A percentile compares a stretch with the other conserved stretches of the same genome.
These are phyloP conservation scores for Camponotus floridanus DNA, from an alignment of 1,140 invertebrate genomes.

Conservation along the genomic window DNA sequence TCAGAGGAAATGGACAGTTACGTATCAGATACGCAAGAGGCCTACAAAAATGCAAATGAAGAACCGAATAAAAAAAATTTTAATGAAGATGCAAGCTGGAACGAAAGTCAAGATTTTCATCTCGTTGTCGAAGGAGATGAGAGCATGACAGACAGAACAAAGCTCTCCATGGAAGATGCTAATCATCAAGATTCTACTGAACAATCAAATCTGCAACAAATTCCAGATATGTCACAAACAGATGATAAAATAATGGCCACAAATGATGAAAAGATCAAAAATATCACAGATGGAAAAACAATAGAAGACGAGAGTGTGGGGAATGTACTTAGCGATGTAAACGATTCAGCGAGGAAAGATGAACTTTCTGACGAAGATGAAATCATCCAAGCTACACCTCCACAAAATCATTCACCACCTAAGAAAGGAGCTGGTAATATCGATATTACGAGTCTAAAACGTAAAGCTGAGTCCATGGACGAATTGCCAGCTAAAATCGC, in stretches of 20 bases:
- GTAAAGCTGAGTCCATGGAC: constrained; percentile 67
- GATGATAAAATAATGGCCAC: background rate
- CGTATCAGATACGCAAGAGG: constrained; percentile 61
- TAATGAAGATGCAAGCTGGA: background rate
- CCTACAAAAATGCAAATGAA: constrained; percentile 55
- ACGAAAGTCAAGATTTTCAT: constrained; percentile 80
- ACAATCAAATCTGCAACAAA: background rate
- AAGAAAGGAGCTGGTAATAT: constrained; percentile 51
- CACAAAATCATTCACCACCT: constrained; percentile 54
- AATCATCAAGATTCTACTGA: constrained; percentile 9
- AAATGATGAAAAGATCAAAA: background rate
- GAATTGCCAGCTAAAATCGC: constrained; percentile 61
- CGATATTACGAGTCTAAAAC: constrained; percentile 64
- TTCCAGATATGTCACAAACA: background rate
- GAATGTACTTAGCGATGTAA: constrained; percentile 14
- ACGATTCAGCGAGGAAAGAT: background rate
- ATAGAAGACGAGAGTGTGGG: background rate
- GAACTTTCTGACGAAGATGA: constrained; percentile 73
- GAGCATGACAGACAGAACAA: background rate
- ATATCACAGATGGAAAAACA: background rate
- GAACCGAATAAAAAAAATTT: background rate
- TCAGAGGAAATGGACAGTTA: constrained; percentile 31
- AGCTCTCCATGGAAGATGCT: background rate
- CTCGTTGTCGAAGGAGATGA: constrained; percentile 69
- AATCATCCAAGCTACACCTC: constrained; percentile 78